Conservation (phyloP, 2,113 vertebrate species). For the Nycticebus coucang region DNA sequence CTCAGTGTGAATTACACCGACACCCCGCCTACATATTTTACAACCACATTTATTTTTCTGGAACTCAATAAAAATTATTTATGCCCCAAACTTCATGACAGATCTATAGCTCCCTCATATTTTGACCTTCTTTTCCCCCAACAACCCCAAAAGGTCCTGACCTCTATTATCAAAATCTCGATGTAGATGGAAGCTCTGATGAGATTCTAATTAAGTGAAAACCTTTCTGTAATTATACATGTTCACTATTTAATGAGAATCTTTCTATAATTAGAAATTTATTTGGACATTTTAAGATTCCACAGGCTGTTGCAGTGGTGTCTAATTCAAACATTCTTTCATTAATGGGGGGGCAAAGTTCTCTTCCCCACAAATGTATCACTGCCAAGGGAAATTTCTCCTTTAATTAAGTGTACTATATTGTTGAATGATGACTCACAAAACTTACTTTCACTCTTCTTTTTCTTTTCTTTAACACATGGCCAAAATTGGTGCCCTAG, state of each 20-base stretch:
- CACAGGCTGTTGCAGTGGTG: conserved; percentile 35
- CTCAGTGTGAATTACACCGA: neutral
- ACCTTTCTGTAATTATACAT: conserved; percentile 82
- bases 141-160: conserved; percentile 73
- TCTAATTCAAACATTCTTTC: conserved; percentile 73
- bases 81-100: conserved; percentile 45
- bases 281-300: conserved; percentile 77
- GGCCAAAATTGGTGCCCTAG: neutral
- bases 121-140: conserved; percentile 77
- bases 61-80: conserved; percentile 69
- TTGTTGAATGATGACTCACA: conserved; percentile 43
- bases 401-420: conserved; percentile 73
- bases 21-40: conserved; percentile 2
- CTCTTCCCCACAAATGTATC: conserved; percentile 65
- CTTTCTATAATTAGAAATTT: conserved; percentile 81
- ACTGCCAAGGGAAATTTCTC: conserved; percentile 69
- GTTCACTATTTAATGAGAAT: conserved; percentile 80
- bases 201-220: conserved; percentile 83
- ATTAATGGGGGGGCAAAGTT: conserved; percentile 74
- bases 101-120: conserved; percentile 44
- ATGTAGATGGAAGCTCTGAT: conserved; percentile 79
- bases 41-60: conserved; percentile 43
- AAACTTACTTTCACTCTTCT: conserved; percentile 28
- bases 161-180: conserved; percentile 81
- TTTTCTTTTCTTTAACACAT: neutral